These are phyloP conservation scores for Drosophila affinis DNA, from an alignment of 2,888 invertebrate species.

Conservation along the genomic window DNA sequence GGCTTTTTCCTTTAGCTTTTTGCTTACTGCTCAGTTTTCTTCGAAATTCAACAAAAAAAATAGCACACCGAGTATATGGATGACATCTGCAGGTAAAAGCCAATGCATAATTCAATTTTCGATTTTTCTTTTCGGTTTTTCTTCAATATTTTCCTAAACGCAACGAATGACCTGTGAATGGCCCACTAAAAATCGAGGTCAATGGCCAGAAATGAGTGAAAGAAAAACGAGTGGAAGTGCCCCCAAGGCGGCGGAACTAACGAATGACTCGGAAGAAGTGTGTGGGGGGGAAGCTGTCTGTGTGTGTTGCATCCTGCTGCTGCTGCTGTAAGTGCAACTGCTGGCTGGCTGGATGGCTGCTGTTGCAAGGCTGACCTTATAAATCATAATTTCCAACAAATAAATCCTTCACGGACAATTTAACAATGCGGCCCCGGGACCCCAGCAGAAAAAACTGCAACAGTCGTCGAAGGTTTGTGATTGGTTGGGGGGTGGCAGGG, in stretches of 20 bases:
- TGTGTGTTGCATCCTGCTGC: slow-evolving; percentile 10
- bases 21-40: slow-evolving; percentile 32
- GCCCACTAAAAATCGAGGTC: slow-evolving; percentile 57
- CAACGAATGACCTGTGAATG: slow-evolving; percentile 19
- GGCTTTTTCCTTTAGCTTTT: slow-evolving; percentile 4
- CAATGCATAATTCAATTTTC: slow-evolving; percentile 57
- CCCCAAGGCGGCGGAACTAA: slow-evolving; percentile 12
- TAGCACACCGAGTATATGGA: neutral
- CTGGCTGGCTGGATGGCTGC: slow-evolving; percentile 44
- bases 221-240: slow-evolving; percentile 49
- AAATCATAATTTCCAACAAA: slow-evolving; percentile 76
- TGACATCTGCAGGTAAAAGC: slow-evolving; percentile 61
- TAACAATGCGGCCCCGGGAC: slow-evolving; percentile 54
- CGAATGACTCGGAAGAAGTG: slow-evolving; percentile 24
- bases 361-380: slow-evolving; percentile 60
- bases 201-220: slow-evolving; percentile 55
- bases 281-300: slow-evolving; percentile 1
- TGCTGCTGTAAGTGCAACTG: slow-evolving; percentile 35
- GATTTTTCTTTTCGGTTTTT: slow-evolving; percentile 25
- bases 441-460: slow-evolving; percentile 57
- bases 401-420: slow-evolving; percentile 77
- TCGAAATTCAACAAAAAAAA: neutral
- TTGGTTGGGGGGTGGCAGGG: slow-evolving; percentile 17
- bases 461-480: slow-evolving; percentile 45
- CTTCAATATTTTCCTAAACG: slow-evolving; percentile 39